phyloP scores from a whole-genome alignment of 2,113 vertebrate genomes.

The Terrapene triunguis region DNA sequence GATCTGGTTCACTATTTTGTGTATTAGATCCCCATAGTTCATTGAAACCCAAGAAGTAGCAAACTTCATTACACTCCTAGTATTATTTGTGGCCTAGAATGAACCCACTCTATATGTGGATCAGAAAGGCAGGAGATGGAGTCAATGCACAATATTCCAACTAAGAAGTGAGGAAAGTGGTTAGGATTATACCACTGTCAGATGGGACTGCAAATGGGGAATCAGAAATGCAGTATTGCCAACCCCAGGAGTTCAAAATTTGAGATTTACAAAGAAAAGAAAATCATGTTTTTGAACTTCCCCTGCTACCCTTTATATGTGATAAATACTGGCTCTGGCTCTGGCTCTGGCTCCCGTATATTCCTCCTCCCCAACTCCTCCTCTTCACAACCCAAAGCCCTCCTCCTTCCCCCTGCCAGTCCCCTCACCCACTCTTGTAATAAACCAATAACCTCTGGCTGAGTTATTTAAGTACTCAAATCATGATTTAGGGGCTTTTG shows the following conservation, averaged over 20 bases:
- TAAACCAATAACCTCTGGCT: too few species aligned
- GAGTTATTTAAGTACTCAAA: too few species aligned
- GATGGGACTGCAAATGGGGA: background rate
- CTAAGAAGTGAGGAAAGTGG: accelerated
- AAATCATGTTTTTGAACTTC: background rate
- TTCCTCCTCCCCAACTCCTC: background rate
- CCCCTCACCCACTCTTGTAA: too few species aligned
- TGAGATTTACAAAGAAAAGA: too few species aligned
- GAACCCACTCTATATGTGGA: background rate
- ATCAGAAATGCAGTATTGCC: background rate
- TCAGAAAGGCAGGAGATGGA: background rate
- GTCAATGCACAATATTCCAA: background rate
- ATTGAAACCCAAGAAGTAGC: accelerated
- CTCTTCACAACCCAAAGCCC: background rate
- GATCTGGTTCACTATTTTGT: background rate
- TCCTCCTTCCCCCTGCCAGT: too few species aligned
- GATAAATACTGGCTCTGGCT: too few species aligned
- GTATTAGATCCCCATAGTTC: background rate
- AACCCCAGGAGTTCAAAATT: background rate
- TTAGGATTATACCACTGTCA: background rate
- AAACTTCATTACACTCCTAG: background rate
- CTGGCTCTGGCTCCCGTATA: background rate
- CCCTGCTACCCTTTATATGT: background rate
- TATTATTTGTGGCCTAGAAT: background rate
- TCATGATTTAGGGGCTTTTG: too few species aligned